These are phyloP conservation scores for Caenorhabditis remanei DNA, from an alignment of 1,140 invertebrate species.

Conservation along the genomic window DNA sequence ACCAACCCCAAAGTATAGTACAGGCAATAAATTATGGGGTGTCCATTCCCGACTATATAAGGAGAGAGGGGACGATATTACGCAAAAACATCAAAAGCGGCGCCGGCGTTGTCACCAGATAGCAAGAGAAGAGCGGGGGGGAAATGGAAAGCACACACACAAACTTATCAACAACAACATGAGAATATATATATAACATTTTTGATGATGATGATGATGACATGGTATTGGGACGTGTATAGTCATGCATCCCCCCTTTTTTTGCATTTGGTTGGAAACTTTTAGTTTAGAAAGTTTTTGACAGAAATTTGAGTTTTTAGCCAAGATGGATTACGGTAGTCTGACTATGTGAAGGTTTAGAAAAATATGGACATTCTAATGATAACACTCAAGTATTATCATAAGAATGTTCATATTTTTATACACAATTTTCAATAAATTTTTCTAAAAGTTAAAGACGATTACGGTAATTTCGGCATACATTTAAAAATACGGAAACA, in stretches of 20 bases:
- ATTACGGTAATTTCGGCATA: too few species aligned
- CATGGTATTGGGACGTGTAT: neutral
- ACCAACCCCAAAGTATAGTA: neutral
- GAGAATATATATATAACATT: conserved; percentile 1
- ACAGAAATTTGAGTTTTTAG: too few species aligned
- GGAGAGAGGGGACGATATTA: neutral
- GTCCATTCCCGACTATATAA: neutral
- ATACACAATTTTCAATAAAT: too few species aligned
- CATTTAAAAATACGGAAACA: too few species aligned
- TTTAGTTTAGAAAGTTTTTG: too few species aligned
- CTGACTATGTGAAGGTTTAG: too few species aligned
- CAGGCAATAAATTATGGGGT: conserved; percentile 41
- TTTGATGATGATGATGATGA: conserved; percentile 10
- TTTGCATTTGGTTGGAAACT: neutral
- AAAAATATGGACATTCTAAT: too few species aligned
- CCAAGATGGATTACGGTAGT: too few species aligned
- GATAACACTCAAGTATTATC: too few species aligned
- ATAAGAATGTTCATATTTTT: too few species aligned
- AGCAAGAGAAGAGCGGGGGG: neutral
- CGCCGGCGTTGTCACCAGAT: neutral
- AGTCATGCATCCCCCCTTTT: neutral
- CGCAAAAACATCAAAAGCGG: conserved; percentile 26
- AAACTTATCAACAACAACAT: conserved; percentile 9
- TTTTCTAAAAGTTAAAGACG: too few species aligned
- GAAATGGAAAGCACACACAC: conserved; percentile 15